Evolutionary conservation across 2,113 vertebrate genomes (phyloP), one percentile per base, ranked within the genome.

Genomic region (Aspiorhynchus laticeps): DNA sequence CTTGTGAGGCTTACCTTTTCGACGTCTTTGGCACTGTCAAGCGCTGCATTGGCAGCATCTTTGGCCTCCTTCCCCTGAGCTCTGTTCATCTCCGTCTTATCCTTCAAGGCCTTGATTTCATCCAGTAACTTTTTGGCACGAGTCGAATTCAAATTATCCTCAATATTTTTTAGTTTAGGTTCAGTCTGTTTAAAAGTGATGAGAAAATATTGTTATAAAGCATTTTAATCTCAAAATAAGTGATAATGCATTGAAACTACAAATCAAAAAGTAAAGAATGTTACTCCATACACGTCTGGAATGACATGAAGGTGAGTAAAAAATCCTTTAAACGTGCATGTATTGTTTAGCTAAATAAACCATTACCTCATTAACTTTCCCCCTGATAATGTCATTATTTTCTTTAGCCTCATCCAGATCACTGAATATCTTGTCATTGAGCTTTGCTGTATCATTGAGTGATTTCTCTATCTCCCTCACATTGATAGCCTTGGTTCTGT

Each of bases 311-410:
- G 17, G 38, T 14, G 38, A 75, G 38, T 43, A 6, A 46, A 26
- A 12, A 73, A 3, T 26, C 2, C 24, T 11, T 53, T 17, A 53
- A 71, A 63, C 17, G 43, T 83, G 7, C 21, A 69, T 71, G 21
- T 31, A 17, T 69, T 46, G 1, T 41, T 26, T 7, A 26, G 21
- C 6, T 28, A 63, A 80, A 80, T 46, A 3, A 86, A 76, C 4
- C 21, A 15, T 91, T 95, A 98, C 97, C 89, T 96, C 77, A 76
- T 85, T 86, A 53, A 94, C 82, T 12, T 85, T 91, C 71, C 92
- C 87, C 87, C 78, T 90, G 10, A 91, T 87, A 89, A 69, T 53
- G 88, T 15, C 85, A 83, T 87, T 92, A 88, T 95, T 85, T 0
- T 80, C 71, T 65, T 91, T 91, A 84, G 93, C 88, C 11, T 89